phyloP scores from a whole-genome alignment of 2,797 vertebrate genomes.

The Otus scops region DNA sequence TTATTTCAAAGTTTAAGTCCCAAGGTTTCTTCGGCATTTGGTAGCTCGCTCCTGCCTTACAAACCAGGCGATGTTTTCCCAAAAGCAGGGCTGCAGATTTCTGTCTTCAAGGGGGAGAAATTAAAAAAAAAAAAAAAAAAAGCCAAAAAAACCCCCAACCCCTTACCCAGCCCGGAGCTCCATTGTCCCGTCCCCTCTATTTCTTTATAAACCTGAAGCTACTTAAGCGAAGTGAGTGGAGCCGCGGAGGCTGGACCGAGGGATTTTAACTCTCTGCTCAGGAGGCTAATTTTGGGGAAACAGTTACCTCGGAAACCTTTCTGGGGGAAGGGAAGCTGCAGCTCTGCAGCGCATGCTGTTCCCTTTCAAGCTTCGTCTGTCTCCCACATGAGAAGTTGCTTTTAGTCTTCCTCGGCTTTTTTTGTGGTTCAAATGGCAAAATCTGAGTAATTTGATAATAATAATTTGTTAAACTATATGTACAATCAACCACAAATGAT shows the following conservation, averaged over 20 bases:
- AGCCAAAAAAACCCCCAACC: background rate
- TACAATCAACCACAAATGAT: background rate
- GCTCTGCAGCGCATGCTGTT: background rate
- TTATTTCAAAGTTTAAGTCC: conserved; percentile 19
- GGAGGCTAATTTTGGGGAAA: conserved; percentile 49
- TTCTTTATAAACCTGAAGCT: conserved; percentile 1
- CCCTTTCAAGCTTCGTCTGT: background rate
- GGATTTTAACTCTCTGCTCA: conserved; percentile 1
- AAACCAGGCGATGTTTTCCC: background rate
- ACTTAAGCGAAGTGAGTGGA: background rate
- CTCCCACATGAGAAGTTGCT: conserved; percentile 9
- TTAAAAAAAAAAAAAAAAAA: background rate
- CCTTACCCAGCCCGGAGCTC: background rate
- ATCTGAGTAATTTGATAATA: conserved; percentile 7
- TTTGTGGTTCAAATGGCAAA: background rate
- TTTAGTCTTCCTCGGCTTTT: background rate
- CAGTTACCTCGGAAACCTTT: conserved; percentile 50
- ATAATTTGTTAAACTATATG: background rate
- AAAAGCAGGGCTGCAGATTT: background rate
- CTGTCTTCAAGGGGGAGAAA: background rate
- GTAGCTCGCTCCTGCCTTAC: background rate
- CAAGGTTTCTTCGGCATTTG: background rate
- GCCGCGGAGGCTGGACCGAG: background rate
- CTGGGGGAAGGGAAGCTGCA: conserved; percentile 11
- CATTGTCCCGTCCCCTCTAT: background rate